A percentile compares a stretch with the other conserved stretches of the same genome.
Evolutionary conservation across 2,888 invertebrate genomes (phyloP).

Genomic region (Poecilobothrus nobilitatus): DNA sequence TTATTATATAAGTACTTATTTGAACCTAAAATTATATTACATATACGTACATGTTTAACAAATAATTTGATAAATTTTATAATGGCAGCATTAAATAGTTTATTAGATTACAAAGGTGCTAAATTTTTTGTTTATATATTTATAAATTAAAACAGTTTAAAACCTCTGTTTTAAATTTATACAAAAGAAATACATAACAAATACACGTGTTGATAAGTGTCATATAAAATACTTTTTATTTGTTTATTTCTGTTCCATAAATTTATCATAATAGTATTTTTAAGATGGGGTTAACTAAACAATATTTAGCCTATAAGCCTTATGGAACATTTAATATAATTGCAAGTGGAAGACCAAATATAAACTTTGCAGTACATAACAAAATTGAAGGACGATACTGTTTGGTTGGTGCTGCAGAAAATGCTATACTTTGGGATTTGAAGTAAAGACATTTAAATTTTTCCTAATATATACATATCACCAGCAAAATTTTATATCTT

Average conservation of each 20-base stretch:
- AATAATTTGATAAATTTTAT: no score
- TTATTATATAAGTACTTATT: no score
- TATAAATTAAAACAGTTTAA: no score
- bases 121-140: no score
- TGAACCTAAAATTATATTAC: no score
- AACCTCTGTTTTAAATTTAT: no score
- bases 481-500: slow-evolving; percentile 7
- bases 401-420: slow-evolving; percentile 88
- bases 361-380: slow-evolving; percentile 67
- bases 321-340: slow-evolving; percentile 83
- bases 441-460: slow-evolving; percentile 47
- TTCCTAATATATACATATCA: not conserved
- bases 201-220: not conserved
- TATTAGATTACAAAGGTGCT: no score
- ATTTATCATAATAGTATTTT: not conserved
- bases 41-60: no score
- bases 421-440: slow-evolving; percentile 91
- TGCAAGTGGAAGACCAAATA: slow-evolving; percentile 68
- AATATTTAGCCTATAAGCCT: slow-evolving; percentile 82
- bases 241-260: not conserved
- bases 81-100: no score
- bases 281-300: slow-evolving; percentile 81
- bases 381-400: slow-evolving; percentile 74
- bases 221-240: not conserved
- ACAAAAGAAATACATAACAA: not conserved